Conservation (phyloP, 2,113 vertebrate genomes). For the Zapornia atra region DNA sequence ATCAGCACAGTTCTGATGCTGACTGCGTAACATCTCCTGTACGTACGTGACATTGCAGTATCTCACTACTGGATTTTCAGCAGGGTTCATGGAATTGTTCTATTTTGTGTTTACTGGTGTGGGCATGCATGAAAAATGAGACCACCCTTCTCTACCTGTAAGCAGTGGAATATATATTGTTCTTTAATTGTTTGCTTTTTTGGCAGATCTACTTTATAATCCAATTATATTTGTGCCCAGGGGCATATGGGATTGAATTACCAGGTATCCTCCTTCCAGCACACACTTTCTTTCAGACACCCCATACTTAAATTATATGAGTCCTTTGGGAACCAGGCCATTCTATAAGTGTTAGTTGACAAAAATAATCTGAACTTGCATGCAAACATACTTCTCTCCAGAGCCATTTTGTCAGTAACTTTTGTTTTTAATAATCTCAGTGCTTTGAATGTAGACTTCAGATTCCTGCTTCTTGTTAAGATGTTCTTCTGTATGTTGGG, state of each 20-base stretch:
- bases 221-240: neutral
- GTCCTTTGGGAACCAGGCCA: neutral
- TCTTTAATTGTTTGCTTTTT: constrained; percentile 53
- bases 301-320: neutral
- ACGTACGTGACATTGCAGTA: neutral
- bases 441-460: neutral
- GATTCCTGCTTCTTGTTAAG: neutral
- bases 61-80: neutral
- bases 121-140: neutral
- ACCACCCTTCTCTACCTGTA: neutral
- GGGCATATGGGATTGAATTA: neutral
- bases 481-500: neutral
- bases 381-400: neutral
- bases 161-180: neutral
- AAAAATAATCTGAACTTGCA: neutral
- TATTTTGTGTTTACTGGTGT: neutral
- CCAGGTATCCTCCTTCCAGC: neutral
- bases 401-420: neutral
- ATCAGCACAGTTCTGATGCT: neutral
- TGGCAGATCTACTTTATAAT: neutral
- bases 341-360: neutral
- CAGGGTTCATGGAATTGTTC: neutral
- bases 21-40: neutral
- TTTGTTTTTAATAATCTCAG: neutral
- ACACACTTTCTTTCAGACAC: neutral